Base-by-base conservation (phyloP, 2,797 vertebrate species). In the Nannoperca obscura region DNA sequence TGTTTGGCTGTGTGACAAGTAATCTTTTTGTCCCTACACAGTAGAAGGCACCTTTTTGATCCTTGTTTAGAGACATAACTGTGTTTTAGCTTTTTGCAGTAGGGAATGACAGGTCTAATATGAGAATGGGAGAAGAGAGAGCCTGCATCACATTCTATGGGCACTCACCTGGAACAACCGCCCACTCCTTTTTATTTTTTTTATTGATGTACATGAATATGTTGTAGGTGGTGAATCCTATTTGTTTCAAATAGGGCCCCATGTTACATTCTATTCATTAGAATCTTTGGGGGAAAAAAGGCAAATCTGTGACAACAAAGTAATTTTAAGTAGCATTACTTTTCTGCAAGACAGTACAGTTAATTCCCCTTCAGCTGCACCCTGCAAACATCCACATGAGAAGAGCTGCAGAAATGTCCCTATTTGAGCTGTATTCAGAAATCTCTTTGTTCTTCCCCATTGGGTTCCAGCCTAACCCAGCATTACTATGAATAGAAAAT, bases 401-500 rank as follows among this genome's bases (percentile, higher is more conserved):
- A 89, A 78, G 79, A 82, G 81, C 78, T 83, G 69, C 76, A 81
- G 72, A 88, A 86, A 86, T 81, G 88, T 91, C 84, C 84, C 87
- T 83, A 79, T 89, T 86, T 85, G 71, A 84, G 88, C 75, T 77
- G 72, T 27, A 86, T 90, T 91, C 85, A 90, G 59, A 86, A 74
- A 81, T 80, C 72, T 86, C 86, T 90, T 91, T 90, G 89, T 92
- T 90, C 88, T 83, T 75, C 88, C 76, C 82, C 75, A 61, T 46
- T 82, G 85, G 86, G 81, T 81, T 90, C 71, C 82, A 84, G 80
- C 66, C 69, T 61, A 85, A 81, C 61, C 70, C 74, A 64, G 83
- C 76, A 76, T 88, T 74, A 64, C 83, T 81, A 81, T 91, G 89
- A 90, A 91, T 86, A 82, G 87, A 78, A 81, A 69, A 88, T 88